Conservation (phyloP, 2,888 invertebrate genomes). For the Drosophila helvetica region DNA sequence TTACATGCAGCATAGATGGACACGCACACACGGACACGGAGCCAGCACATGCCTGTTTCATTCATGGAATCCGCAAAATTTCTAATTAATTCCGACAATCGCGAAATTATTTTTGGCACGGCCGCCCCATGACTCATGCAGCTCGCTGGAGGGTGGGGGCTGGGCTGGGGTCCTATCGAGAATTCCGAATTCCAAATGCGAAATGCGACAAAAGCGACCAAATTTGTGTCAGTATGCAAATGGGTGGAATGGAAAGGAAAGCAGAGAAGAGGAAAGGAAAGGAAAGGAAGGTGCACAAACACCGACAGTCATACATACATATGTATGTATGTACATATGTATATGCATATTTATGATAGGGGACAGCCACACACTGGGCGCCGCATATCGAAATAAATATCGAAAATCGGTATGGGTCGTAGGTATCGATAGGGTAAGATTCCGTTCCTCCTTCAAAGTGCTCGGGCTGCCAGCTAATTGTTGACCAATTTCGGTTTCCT, state of each 20-base stretch:
- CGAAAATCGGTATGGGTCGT: background rate
- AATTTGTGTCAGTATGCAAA: conserved; percentile 41
- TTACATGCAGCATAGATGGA: conserved; percentile 32
- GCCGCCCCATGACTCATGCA: conserved; percentile 31
- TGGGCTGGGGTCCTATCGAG: background rate
- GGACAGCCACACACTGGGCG: conserved; percentile 7
- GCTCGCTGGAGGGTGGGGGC: background rate
- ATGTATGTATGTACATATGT: background rate
- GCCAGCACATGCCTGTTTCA: conserved; percentile 27
- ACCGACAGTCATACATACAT: background rate
- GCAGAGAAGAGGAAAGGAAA: background rate
- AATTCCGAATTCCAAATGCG: background rate
- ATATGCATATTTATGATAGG: background rate
- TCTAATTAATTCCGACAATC: conserved; percentile 11
- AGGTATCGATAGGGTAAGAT: background rate
- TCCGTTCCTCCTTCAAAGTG: background rate
- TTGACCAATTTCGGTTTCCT: conserved; percentile 1
- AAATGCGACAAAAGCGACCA: background rate
- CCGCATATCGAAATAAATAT: conserved; percentile 5
- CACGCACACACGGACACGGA: background rate
- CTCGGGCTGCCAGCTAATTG: background rate
- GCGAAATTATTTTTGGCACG: conserved; percentile 29
- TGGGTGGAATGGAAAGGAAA: background rate
- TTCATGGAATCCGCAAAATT: conserved; percentile 38
- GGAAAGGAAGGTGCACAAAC: background rate